Evolutionary conservation across 2,888 invertebrate species (phyloP).

Genomic region (Scaptomyza tumidula): DNA sequence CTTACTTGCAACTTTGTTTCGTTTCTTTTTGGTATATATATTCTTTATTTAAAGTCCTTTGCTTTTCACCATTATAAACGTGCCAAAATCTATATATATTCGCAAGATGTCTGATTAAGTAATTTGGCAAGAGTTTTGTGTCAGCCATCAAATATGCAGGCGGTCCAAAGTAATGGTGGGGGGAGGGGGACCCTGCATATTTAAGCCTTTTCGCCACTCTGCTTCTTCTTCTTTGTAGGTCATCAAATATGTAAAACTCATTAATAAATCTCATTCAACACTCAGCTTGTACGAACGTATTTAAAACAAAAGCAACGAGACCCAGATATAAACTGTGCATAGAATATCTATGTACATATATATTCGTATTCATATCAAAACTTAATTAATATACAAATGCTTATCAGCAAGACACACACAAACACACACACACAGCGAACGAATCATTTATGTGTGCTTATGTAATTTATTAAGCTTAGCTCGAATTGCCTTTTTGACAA

Average conservation of each 20-base stretch:
- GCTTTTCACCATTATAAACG: too few relatives aligned
- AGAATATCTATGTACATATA: background rate
- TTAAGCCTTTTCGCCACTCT: constrained; percentile 32
- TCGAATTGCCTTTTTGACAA: constrained; percentile 66
- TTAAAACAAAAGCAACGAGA: constrained; percentile 7
- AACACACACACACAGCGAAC: constrained; percentile 31
- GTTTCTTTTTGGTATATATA: too few relatives aligned
- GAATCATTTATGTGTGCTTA: constrained; percentile 49
- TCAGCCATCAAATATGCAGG: constrained; percentile 70
- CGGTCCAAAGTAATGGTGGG: constrained; percentile 46
- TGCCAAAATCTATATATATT: too few relatives aligned
- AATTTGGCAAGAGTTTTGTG: constrained; percentile 62
- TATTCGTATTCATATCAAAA: constrained; percentile 13
- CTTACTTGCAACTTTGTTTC: too few relatives aligned
- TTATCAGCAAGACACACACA: constrained; percentile 43
- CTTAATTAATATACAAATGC: constrained; percentile 64
- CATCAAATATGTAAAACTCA: constrained; percentile 72
- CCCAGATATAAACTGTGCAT: constrained; percentile 8
- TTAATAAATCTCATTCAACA: constrained; percentile 63
- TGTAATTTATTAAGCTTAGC: constrained; percentile 70
- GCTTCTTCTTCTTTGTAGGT: constrained; percentile 44
- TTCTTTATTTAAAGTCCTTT: too few relatives aligned
- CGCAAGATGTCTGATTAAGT: constrained; percentile 64
- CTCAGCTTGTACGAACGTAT: constrained; percentile 5
- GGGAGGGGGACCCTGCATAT: constrained; percentile 54